phyloP scores from a whole-genome alignment of 2,797 vertebrate genomes.

The Taenioides sp. region DNA sequence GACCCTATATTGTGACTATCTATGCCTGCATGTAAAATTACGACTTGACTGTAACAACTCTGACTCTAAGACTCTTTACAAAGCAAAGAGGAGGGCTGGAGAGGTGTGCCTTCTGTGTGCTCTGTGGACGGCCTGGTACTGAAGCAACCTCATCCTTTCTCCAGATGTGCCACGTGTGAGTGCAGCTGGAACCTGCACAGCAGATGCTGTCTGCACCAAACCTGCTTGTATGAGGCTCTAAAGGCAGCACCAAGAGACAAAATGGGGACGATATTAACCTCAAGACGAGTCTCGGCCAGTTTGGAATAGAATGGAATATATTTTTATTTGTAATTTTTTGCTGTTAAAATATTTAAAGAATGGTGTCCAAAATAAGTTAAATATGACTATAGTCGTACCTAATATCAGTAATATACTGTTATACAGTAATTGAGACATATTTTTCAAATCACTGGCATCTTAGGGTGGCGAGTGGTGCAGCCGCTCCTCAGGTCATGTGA shows the following conservation, averaged over 20 bases:
- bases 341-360: neutral
- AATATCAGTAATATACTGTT: no score
- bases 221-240: constrained; percentile 28
- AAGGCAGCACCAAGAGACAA: constrained; percentile 45
- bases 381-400: no score
- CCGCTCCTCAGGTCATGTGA: constrained; percentile 50
- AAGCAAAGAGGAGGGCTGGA: constrained; percentile 6
- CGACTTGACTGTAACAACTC: neutral
- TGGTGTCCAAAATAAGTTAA: no score
- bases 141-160: constrained; percentile 74
- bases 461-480: no score
- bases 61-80: neutral
- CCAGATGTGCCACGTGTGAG: constrained; percentile 85
- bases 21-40: neutral
- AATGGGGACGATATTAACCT: constrained; percentile 58
- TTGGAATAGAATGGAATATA: constrained; percentile 38
- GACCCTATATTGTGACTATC: neutral
- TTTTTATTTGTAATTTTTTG: neutral
- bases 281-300: constrained; percentile 45
- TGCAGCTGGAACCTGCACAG: constrained; percentile 61
- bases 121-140: constrained; percentile 58
- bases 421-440: neutral
- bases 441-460: no score
- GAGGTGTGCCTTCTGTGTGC: constrained; percentile 31
- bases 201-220: constrained; percentile 73